A percentile compares a stretch with the other conserved stretches of the same genome.
Evolutionary conservation across 2,888 invertebrate genomes (phyloP).

Genomic region (Clepsis dumicolana): DNA sequence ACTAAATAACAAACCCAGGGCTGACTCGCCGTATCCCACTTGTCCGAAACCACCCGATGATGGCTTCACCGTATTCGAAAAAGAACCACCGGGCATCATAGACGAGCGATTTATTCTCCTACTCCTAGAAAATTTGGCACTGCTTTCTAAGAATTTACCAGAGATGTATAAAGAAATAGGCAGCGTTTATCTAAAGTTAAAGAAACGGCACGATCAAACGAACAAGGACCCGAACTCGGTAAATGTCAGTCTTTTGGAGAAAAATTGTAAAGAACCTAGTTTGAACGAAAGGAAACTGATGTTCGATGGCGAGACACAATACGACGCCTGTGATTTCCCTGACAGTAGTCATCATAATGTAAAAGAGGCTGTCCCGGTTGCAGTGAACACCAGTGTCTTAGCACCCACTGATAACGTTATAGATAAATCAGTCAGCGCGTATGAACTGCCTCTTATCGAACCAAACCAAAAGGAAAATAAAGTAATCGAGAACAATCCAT

Average conservation of each 20-base stretch:
- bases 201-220: slow-evolving; percentile 64
- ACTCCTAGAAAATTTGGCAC: slow-evolving; percentile 68
- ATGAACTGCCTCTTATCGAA: slow-evolving; percentile 14
- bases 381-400: slow-evolving; percentile 28
- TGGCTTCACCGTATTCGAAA: slow-evolving; percentile 57
- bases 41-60: slow-evolving; percentile 37
- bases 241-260: slow-evolving; percentile 67
- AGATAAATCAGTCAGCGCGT: slow-evolving; percentile 46
- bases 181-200: slow-evolving; percentile 61
- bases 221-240: slow-evolving; percentile 54
- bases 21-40: not conserved
- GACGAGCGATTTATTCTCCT: slow-evolving; percentile 72
- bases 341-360: slow-evolving; percentile 15
- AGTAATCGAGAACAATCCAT: not conserved
- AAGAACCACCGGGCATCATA: slow-evolving; percentile 60
- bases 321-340: slow-evolving; percentile 44
- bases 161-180: slow-evolving; percentile 68
- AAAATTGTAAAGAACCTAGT: slow-evolving; percentile 62
- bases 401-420: not conserved
- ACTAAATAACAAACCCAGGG: not conserved
- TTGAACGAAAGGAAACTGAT: slow-evolving; percentile 44
- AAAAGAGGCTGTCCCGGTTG: slow-evolving; percentile 10
- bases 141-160: slow-evolving; percentile 66
- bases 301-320: slow-evolving; percentile 56
- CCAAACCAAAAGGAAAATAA: not conserved